Conservation (phyloP, 2,888 invertebrate genomes). For the Mechanitis messenoides region DNA sequence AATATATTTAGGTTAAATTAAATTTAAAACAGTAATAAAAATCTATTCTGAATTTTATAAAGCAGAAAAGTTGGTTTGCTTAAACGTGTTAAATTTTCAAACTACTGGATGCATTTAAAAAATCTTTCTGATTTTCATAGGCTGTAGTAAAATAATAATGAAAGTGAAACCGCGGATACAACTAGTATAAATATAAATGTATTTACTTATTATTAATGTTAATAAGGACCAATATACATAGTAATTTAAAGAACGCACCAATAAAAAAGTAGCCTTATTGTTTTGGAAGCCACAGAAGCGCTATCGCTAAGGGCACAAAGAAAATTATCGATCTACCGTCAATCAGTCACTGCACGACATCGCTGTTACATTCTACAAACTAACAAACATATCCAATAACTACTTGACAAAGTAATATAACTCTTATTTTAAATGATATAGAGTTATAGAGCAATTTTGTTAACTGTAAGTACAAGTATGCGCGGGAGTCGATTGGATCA, state of each 20-base stretch:
- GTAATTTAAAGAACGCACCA: not conserved
- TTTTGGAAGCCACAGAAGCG: slow-evolving; percentile 44
- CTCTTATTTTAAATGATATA: slow-evolving; percentile 11
- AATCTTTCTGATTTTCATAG: too few relatives aligned
- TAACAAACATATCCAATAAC: slow-evolving; percentile 36
- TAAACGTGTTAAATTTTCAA: too few relatives aligned
- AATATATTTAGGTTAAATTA: too few relatives aligned
- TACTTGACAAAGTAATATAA: slow-evolving; percentile 29
- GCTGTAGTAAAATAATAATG: too few relatives aligned
- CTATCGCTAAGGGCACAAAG: slow-evolving; percentile 53
- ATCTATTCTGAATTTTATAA: too few relatives aligned
- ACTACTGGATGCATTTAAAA: too few relatives aligned
- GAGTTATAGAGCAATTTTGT: not conserved
- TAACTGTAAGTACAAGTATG: slow-evolving; percentile 14
- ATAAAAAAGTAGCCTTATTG: slow-evolving; percentile 7
- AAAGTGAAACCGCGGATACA: too few relatives aligned
- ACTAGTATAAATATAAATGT: too few relatives aligned
- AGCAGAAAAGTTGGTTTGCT: too few relatives aligned
- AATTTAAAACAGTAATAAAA: too few relatives aligned
- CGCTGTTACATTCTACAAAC: slow-evolving; percentile 26
- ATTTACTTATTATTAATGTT: not conserved
- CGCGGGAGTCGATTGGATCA: slow-evolving; percentile 43
- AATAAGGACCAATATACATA: not conserved
- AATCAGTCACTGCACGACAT: slow-evolving; percentile 46
- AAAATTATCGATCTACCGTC: slow-evolving; percentile 59